A percentile compares a stretch with the other conserved stretches of the same genome.
These are phyloP conservation scores for Agrilus cyanescens DNA, from an alignment of 2,888 invertebrate genomes.

Conservation along the genomic window DNA sequence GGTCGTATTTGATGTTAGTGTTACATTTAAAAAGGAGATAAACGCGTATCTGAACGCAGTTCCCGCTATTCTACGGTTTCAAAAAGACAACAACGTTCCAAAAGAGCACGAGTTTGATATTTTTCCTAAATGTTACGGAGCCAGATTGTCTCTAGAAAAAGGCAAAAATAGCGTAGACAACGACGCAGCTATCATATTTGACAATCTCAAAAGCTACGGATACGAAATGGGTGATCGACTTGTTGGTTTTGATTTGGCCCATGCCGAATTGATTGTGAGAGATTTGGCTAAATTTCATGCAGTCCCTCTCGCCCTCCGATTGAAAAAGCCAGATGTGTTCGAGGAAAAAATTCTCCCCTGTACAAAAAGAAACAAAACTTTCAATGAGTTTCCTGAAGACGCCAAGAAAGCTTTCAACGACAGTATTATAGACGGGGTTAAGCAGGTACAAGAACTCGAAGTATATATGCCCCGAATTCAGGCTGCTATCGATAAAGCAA, in stretches of 20 bases:
- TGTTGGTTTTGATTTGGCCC: constrained; percentile 39
- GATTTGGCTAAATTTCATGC: constrained; percentile 47
- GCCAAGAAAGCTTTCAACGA: constrained; percentile 27
- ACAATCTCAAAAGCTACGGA: constrained; percentile 41
- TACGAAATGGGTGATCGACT: constrained; percentile 41
- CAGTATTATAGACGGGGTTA: constrained; percentile 23
- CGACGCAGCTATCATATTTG: constrained; percentile 44
- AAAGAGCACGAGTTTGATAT: constrained; percentile 35
- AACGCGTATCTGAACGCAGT: constrained; percentile 40
- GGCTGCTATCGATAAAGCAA: constrained; percentile 21
- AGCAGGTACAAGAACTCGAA: constrained; percentile 20
- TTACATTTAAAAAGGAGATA: constrained; percentile 46
- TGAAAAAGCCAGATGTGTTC: constrained; percentile 36
- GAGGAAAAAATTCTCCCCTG: constrained; percentile 33
- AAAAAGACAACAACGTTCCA: constrained; percentile 36
- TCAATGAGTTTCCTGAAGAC: constrained; percentile 27
- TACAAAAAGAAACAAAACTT: constrained; percentile 24
- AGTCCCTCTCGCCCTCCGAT: constrained; percentile 42
- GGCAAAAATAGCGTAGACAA: constrained; percentile 38
- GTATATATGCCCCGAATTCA: constrained; percentile 22
- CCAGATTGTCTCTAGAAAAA: constrained; percentile 35
- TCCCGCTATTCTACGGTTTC: constrained; percentile 38
- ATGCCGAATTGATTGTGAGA: constrained; percentile 36
- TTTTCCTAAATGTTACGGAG: constrained; percentile 43
- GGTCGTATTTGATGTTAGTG: constrained; percentile 41